Percentiles rank a stretch among this genome's conserved stretches.
Conservation (phyloP, 2,113 vertebrate genomes). For the Nothocercus julius region DNA sequence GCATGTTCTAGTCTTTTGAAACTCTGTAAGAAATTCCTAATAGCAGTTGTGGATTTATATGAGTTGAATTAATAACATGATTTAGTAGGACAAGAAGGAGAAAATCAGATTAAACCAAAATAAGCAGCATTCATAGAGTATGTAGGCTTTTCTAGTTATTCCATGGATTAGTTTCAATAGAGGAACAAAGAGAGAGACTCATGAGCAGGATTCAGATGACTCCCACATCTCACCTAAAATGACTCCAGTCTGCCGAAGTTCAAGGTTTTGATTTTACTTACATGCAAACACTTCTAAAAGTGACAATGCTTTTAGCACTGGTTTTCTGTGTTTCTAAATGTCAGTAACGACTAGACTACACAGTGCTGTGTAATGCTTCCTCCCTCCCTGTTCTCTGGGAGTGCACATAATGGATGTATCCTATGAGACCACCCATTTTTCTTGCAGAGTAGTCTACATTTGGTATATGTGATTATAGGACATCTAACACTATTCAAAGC, state of each 20-base stretch:
- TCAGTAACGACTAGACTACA: neutral
- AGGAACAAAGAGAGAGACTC: neutral
- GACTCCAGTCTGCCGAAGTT: neutral
- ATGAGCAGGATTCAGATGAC: neutral
- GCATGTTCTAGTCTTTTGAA: neutral
- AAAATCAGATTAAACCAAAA: slow-evolving; percentile 46
- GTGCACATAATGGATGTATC: neutral
- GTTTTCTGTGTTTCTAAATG: neutral
- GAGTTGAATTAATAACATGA: neutral
- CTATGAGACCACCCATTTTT: neutral
- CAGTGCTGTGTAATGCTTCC: neutral
- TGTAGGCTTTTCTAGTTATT: neutral
- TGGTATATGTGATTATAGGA: neutral
- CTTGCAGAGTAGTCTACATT: neutral
- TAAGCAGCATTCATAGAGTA: neutral
- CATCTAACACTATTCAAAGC: neutral
- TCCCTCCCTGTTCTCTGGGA: neutral
- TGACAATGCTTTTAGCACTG: neutral
- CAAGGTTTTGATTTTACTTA: neutral
- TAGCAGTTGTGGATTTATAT: neutral
- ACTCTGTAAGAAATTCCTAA: neutral
- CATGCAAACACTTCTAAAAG: neutral
- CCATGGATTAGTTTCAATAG: neutral
- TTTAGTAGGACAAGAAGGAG: neutral
- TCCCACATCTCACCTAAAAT: neutral